Base-by-base conservation (phyloP, 2,113 vertebrate genomes). In the Corapipo altera region DNA sequence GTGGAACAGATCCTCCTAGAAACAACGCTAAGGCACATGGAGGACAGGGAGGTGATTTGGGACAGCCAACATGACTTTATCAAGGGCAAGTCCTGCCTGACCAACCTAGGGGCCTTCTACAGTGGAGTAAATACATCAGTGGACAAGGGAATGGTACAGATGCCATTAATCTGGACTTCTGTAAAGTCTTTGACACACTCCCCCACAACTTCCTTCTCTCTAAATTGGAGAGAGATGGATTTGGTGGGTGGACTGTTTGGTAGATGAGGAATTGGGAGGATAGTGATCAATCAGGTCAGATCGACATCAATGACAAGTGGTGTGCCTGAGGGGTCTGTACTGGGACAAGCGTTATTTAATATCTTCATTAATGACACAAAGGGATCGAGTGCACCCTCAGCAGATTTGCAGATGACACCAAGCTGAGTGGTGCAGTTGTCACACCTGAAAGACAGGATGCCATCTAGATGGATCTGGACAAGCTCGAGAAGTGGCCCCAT, bases 61-160 rank as follows among this genome's bases (percentile, higher is more conserved):
- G 37, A 39, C 33, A 46, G 54, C 33, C 61, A 59, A 19, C 13
- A 21, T 2, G 4, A 20, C 28, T 67, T 52, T 70, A 75, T 5
- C 28, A 30, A 59, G 28, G 27, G 8, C 13, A 39, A 24, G 46
- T 0, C 52, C 61, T 59, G 23, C 20, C 70, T 89, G 87, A 39
- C 8, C 37, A 44, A 9, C 44, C 1, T 17, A 1, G 23, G 39
- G 37, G 23, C 33, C 0, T 0, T 37, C 37, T 33, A 0, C 33
- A 39, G 28, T 22, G 6, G 27, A 73, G 37, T 33, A 44, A 10
- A 33, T 54, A 51, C 15, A 20, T 74, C 44, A 52, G 23, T 19
- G 37, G 52, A 81, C 4, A 28, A n/a, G 20, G 22, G 10, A 23
- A n/a, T 12, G 19, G 37, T 51, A 81, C 8, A 24, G 37, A 28